phyloP scores from a whole-genome alignment of 2,888 invertebrate genomes.

The Lingula anatina region DNA sequence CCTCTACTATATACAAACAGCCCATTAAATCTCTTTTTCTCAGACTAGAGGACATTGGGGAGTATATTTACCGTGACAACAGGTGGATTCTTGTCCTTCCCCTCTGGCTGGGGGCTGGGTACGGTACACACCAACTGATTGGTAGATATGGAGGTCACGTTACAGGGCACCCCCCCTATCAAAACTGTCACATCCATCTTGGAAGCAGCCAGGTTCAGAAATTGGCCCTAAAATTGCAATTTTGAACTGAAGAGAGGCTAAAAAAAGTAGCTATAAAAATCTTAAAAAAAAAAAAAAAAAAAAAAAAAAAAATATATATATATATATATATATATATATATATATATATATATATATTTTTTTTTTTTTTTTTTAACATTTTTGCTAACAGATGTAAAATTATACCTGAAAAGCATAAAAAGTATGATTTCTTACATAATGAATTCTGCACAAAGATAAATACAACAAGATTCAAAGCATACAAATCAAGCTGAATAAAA shows the following conservation, averaged over 20 bases:
- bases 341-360: too few relatives aligned
- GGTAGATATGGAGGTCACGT: slow-evolving; percentile 88
- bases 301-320: too few relatives aligned
- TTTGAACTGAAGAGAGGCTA: too few relatives aligned
- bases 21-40: too few relatives aligned
- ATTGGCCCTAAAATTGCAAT: slow-evolving; percentile 66
- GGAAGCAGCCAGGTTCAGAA: slow-evolving; percentile 85
- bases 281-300: too few relatives aligned
- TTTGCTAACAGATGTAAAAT: not conserved
- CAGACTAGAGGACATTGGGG: not conserved
- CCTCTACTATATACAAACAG: too few relatives aligned
- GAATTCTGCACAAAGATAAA: too few relatives aligned
- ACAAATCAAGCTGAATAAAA: too few relatives aligned
- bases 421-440: too few relatives aligned
- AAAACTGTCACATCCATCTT: slow-evolving; percentile 90
- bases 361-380: not conserved
- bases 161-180: slow-evolving; percentile 84
- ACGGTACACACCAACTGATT: slow-evolving; percentile 93
- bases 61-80: slow-evolving; percentile 68
- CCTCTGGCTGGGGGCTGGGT: slow-evolving; percentile 77
- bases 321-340: too few relatives aligned
- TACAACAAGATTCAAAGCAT: too few relatives aligned
- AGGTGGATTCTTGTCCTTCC: slow-evolving; percentile 65
- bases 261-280: not conserved
- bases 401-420: not conserved